Percentiles rank a stretch among this genome's conserved stretches.
Conservation (phyloP, 2,797 vertebrate species). For the Lophius americanus region DNA sequence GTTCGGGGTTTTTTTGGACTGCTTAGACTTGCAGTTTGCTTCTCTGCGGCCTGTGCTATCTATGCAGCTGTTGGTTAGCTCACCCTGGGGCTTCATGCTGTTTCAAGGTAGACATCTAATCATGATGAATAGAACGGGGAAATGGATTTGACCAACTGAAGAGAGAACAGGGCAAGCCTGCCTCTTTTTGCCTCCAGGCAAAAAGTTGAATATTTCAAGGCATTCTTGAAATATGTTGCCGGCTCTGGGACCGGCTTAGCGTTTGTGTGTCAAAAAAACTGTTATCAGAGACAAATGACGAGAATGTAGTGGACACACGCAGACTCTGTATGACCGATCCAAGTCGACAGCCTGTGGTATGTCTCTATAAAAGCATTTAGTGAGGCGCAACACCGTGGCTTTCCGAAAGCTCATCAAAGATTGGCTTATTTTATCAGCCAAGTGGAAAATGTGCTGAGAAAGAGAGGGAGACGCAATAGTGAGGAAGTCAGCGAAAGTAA, state of each 20-base stretch:
- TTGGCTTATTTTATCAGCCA: conserved; percentile 79
- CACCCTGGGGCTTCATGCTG: conserved; percentile 22
- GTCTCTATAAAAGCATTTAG: conserved; percentile 75
- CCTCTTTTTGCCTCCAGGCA: conserved; percentile 15
- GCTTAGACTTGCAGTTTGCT: conserved; percentile 25
- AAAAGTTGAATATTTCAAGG: conserved; percentile 15
- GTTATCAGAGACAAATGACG: conserved; percentile 39
- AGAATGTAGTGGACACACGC: conserved; percentile 33
- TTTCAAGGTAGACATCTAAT: conserved; percentile 40
- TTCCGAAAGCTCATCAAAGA: conserved; percentile 78
- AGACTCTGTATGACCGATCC: conserved; percentile 68
- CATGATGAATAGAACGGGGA: conserved; percentile 20
- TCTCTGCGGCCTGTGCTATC: conserved; percentile 8
- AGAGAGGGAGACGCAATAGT: conserved; percentile 65
- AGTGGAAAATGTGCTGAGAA: conserved; percentile 83
- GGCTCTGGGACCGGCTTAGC: conserved; percentile 12
- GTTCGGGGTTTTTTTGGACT: neutral
- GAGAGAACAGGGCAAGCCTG: conserved; percentile 14
- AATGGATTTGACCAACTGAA: conserved; percentile 29
- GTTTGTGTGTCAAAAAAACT: conserved; percentile 27
- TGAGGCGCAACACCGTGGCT: conserved; percentile 58
- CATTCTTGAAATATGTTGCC: conserved; percentile 32
- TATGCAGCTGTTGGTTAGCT: conserved; percentile 48
- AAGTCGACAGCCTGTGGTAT: conserved; percentile 72
- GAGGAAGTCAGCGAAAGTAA: conserved; percentile 75